These are phyloP conservation scores for Catocala nupta DNA, from an alignment of 2,888 invertebrate genomes.

Conservation along the genomic window DNA sequence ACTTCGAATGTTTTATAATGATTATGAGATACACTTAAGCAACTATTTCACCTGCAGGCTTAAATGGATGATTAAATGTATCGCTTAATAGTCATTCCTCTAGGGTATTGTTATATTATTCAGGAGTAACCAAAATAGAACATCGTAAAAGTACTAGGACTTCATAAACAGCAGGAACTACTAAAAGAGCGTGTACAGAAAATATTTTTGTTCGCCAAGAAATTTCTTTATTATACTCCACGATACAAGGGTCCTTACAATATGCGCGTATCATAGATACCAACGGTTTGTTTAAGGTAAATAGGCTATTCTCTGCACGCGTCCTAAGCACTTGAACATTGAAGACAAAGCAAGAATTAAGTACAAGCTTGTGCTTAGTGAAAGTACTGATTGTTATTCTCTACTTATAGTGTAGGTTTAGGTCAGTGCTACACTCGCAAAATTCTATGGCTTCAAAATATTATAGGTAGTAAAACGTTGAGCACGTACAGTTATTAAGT, in stretches of 20 bases:
- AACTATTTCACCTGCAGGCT: too few relatives aligned
- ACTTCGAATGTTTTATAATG: too few relatives aligned
- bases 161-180: background rate
- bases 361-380: constrained; percentile 3
- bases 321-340: constrained; percentile 7
- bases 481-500: too few relatives aligned
- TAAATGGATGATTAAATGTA: too few relatives aligned
- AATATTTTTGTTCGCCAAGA: background rate
- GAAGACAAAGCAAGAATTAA: constrained; percentile 2
- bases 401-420: background rate
- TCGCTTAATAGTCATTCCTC: too few relatives aligned
- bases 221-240: background rate
- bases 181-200: background rate
- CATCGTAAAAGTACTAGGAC: background rate
- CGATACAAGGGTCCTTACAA: background rate
- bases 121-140: too few relatives aligned
- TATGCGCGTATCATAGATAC: background rate
- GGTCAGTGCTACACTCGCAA: background rate
- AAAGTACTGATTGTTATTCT: constrained; percentile 12
- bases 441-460: too few relatives aligned
- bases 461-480: too few relatives aligned
- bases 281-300: constrained; percentile 3
- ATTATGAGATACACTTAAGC: too few relatives aligned
- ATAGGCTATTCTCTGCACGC: constrained; percentile 8
- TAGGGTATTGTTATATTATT: too few relatives aligned